Conservation (phyloP, 2,113 vertebrate genomes). For the Pitta sordida region DNA sequence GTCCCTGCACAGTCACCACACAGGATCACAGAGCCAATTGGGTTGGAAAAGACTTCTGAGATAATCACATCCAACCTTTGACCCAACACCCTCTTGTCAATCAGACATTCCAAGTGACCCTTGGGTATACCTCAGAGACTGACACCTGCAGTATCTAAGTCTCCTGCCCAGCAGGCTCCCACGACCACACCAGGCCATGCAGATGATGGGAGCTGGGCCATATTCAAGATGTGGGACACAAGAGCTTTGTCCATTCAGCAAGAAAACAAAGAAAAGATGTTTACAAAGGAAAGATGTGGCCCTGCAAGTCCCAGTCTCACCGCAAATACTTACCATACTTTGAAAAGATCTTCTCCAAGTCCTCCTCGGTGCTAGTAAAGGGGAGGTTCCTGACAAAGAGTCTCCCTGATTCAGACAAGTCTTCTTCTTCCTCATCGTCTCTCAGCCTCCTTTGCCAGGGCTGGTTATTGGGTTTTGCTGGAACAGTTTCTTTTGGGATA, state of each 20-base stretch:
- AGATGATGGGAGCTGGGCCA: neutral
- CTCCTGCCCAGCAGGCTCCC: neutral
- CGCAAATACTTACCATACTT: conserved; percentile 76
- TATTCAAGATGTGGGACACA: too few species aligned
- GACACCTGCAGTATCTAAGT: neutral
- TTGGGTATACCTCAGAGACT: neutral
- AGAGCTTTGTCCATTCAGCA: neutral
- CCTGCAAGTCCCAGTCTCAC: neutral
- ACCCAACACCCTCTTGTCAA: neutral
- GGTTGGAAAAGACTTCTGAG: neutral
- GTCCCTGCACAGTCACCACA: neutral
- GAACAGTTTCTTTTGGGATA: neutral
- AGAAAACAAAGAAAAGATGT: neutral
- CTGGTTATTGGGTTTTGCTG: neutral
- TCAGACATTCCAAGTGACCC: neutral
- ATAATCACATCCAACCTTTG: neutral
- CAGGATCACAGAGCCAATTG: neutral
- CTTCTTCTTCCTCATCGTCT: conserved; percentile 89
- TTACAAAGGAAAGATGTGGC: rapidly evolving
- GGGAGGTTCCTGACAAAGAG: conserved; percentile 94
- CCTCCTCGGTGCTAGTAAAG: conserved; percentile 90
- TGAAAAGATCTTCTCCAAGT: conserved; percentile 85
- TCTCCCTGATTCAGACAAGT: conserved; percentile 88
- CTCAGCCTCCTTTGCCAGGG: conserved; percentile 74
- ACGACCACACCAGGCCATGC: neutral